These are phyloP conservation scores for Anoplolepis gracilipes DNA, from an alignment of 1,140 invertebrate genomes.

Conservation along the genomic window DNA sequence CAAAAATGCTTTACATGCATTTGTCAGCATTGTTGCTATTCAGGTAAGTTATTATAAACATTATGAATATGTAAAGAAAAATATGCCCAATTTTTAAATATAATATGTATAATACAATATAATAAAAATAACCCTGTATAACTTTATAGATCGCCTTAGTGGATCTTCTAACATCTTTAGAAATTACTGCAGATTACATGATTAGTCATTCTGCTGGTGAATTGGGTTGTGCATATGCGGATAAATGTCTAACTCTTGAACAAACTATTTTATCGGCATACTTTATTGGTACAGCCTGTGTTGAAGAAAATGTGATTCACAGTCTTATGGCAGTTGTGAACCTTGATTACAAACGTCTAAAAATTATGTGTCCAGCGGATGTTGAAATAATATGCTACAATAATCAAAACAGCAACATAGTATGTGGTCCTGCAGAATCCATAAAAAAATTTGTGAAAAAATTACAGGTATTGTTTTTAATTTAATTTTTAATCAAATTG, in stretches of 20 bases:
- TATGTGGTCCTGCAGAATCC: conserved; percentile 89
- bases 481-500: too few species aligned
- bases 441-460: conserved; percentile 80
- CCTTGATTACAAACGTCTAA: conserved; percentile 87
- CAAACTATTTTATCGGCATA: conserved; percentile 93
- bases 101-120: too few species aligned
- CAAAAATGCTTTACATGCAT: neutral
- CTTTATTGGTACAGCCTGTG: conserved; percentile 93
- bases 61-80: too few species aligned
- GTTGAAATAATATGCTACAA: conserved; percentile 92
- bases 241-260: conserved; percentile 92
- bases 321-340: conserved; percentile 95
- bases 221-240: conserved; percentile 93
- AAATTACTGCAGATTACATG: conserved; percentile 91
- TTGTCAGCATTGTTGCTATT: neutral
- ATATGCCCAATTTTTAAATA: too few species aligned
- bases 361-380: conserved; percentile 84
- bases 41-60: conserved; percentile 81
- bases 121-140: conserved; percentile 74
- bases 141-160: conserved; percentile 89
- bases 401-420: conserved; percentile 88
- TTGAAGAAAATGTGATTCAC: conserved; percentile 90
- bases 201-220: conserved; percentile 94
- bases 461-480: conserved; percentile 80
- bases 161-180: conserved; percentile 89